These are phyloP conservation scores for Tenthredo distinguenda DNA, from an alignment of 2,888 invertebrate genomes.

Conservation along the genomic window DNA sequence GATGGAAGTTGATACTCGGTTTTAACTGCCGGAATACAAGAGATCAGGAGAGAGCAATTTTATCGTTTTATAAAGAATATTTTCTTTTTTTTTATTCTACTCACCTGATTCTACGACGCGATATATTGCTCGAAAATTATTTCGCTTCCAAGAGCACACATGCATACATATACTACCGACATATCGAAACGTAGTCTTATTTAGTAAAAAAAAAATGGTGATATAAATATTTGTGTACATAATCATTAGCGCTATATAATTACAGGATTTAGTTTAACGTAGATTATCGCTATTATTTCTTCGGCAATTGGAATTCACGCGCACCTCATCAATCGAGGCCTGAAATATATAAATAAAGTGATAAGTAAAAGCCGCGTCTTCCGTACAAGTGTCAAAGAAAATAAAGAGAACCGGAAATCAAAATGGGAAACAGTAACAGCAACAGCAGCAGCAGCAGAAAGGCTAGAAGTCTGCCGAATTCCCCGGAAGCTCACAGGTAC, in stretches of 20 bases:
- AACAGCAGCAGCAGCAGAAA: conserved; percentile 80
- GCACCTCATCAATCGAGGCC: background rate
- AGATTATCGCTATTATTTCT: background rate
- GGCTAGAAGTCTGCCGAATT: conserved; percentile 88
- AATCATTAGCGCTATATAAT: conserved; percentile 31
- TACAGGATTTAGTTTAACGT: background rate
- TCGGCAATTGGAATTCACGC: background rate
- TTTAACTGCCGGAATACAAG: background rate
- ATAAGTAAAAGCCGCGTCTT: background rate
- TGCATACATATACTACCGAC: background rate
- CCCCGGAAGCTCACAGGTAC: conserved; percentile 88
- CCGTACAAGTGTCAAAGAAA: background rate
- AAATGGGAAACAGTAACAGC: conserved; percentile 76
- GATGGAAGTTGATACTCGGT: background rate
- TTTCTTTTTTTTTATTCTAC: background rate
- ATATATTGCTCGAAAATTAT: too few relatives aligned
- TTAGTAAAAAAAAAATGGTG: background rate
- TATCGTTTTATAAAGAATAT: background rate
- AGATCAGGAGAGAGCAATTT: background rate
- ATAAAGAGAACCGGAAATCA: conserved; percentile 26
- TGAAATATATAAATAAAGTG: conserved; percentile 14
- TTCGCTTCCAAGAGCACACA: too few relatives aligned
- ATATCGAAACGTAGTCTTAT: background rate
- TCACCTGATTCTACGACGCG: too few relatives aligned
- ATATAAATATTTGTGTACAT: conserved; percentile 28